Conservation (phyloP, 2,888 invertebrate genomes). For the Mimachlamys varia region DNA sequence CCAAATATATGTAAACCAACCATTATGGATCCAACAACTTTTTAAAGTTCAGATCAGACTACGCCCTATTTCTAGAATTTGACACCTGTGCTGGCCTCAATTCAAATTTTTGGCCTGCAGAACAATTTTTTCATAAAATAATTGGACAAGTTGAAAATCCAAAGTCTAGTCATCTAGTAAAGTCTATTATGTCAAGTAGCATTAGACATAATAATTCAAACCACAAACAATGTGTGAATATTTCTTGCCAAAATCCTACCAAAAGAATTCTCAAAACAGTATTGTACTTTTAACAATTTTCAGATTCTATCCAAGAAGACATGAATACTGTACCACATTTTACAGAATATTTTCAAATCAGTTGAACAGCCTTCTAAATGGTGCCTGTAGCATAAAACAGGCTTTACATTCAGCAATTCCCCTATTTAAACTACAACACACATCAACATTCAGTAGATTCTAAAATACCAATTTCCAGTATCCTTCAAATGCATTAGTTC, state of each 20-base stretch:
- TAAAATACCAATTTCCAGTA: slow-evolving; percentile 24
- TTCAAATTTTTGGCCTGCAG: neutral
- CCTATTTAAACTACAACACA: neutral
- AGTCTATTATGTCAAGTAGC: neutral
- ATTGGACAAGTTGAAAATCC: neutral
- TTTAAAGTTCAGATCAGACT: neutral
- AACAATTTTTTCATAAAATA: neutral
- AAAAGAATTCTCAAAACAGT: neutral
- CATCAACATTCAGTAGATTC: neutral
- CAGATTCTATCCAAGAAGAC: neutral
- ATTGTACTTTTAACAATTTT: neutral
- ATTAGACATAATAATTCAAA: too few relatives aligned
- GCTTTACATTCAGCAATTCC: neutral
- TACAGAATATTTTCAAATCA: neutral
- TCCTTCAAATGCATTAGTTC: slow-evolving; percentile 1
- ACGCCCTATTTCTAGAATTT: neutral
- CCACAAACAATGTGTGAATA: too few relatives aligned
- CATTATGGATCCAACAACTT: neutral
- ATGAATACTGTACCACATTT: neutral
- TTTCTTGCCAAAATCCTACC: too few relatives aligned
- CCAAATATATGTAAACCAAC: neutral
- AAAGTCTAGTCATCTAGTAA: neutral
- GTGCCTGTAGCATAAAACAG: neutral
- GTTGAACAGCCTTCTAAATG: neutral
- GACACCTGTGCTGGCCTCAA: neutral